phyloP scores from a whole-genome alignment of 2,797 vertebrate genomes.

The Thamnophis elegans region DNA sequence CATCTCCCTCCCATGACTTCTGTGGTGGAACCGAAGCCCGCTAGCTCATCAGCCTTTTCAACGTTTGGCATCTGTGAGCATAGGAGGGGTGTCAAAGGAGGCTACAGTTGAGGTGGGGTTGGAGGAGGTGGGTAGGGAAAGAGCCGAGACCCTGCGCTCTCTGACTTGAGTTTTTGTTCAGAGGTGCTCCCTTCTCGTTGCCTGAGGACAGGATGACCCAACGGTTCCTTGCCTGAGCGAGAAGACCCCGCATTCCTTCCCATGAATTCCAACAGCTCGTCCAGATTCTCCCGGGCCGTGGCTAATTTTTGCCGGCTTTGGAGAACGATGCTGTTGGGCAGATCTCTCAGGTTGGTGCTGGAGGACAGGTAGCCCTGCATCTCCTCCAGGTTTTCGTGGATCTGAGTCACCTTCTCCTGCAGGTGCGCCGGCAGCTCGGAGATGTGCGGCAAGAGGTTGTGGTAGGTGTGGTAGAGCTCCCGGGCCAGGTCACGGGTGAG shows the following conservation, averaged over 20 bases:
- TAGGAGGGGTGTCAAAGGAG: too few relatives aligned
- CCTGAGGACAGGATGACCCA: neutral
- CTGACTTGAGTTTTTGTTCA: neutral
- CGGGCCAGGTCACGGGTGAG: slow-evolving; percentile 68
- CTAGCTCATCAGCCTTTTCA: neutral
- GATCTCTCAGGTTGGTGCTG: slow-evolving; percentile 48
- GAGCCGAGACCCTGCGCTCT: neutral
- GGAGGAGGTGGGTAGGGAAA: neutral
- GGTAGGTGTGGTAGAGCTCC: slow-evolving; percentile 39
- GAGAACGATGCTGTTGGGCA: slow-evolving; percentile 75
- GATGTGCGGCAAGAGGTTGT: slow-evolving; percentile 24
- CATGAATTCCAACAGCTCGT: slow-evolving; percentile 78
- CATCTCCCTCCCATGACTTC: neutral
- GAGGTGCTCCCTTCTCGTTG: neutral
- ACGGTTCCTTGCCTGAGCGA: neutral
- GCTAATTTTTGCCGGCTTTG: slow-evolving; percentile 73
- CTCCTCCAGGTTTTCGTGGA: slow-evolving; percentile 72
- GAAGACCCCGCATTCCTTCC: slow-evolving; percentile 73
- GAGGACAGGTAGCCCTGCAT: slow-evolving; percentile 74
- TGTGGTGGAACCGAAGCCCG: neutral
- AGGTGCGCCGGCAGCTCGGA: slow-evolving; percentile 34
- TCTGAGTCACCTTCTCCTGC: slow-evolving; percentile 66
- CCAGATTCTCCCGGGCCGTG: slow-evolving; percentile 67
- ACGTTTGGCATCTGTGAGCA: neutral
- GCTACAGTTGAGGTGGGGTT: neutral